These are phyloP conservation scores for Dascillus cervinus DNA, from an alignment of 2,888 invertebrate species.

Conservation along the genomic window DNA sequence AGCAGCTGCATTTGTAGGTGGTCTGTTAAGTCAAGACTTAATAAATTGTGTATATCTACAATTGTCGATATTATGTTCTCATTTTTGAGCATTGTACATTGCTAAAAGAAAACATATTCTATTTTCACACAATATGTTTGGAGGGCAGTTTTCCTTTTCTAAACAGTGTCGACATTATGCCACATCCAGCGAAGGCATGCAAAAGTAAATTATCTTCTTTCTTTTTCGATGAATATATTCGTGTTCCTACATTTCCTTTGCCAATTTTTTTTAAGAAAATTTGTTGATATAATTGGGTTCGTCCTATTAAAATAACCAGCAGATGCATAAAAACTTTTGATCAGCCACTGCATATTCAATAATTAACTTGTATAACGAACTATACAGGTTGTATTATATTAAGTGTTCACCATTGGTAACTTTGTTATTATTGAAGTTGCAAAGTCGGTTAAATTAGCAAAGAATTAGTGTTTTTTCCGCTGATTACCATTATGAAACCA, in stretches of 20 bases:
- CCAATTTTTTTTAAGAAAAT: constrained; percentile 33
- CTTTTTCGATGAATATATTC: constrained; percentile 31
- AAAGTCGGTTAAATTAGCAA: no score
- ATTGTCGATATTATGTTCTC: constrained; percentile 18
- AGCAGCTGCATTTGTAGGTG: no score
- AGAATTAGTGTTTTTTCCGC: no score
- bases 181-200: constrained; percentile 26
- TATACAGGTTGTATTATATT: no score
- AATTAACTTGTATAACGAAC: no score
- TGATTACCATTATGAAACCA: no score
- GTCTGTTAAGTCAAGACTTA: constrained; percentile 29
- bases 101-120: constrained; percentile 27
- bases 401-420: no score
- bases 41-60: constrained; percentile 22
- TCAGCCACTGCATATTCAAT: no score
- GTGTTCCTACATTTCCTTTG: constrained; percentile 31
- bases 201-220: constrained; percentile 22
- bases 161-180: constrained; percentile 25
- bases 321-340: no score
- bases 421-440: no score
- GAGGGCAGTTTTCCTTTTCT: no score
- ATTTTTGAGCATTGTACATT: constrained; percentile 32
- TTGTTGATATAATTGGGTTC: constrained; percentile 25
- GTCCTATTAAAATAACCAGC: constrained; percentile 33
- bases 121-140: constrained; percentile 27